Evolutionary conservation across 2,113 vertebrate genomes (phyloP), one percentile per base, ranked within the genome.

Genomic region (Corydoras sp.): DNA sequence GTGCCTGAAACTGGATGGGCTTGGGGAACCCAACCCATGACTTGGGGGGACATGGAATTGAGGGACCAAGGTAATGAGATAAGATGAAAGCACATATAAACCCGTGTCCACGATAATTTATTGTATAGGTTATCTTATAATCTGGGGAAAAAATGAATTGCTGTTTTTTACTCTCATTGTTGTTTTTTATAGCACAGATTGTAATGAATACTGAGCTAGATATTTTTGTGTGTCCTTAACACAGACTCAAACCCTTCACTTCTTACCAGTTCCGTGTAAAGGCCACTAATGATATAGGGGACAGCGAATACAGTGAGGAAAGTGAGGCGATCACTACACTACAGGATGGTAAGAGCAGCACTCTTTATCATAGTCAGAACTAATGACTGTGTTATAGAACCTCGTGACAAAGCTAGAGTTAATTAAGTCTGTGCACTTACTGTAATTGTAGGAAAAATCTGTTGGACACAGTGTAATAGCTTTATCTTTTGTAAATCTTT

Each of bases 181-280:
- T 24, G 18, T 24, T 24, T 24, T 24, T 24, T 24, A 24, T 24
- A 24, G 18, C 18, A 24, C 18, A 24, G 18, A 24, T 24, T 24
- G 18, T 24, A 24, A 24, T 24, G 18, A 24, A 24, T 24, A 24
- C 18, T 24, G 18, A 24, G 18, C 18, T 24, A 24, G 18, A 24
- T 24, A 24, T 24, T 24, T 24, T 24, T 24, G 18, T 24, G 18
- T 55, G 48, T 29, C 14, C 65, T 78, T 3, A 71, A 56, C 60
- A 3, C 9, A 99, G 97, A 84, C 88, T 99, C 72, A 98, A 98
- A 80, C 97, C 97, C 9, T 99, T 98, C 86, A 99, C 96, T 0
- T 95, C 95, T 29, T 99, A 98, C 88, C 96, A 97, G 85, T 98
- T 99, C 83, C 91, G 94, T 0, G 88, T 99, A 48, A 98, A 98